phyloP scores from a whole-genome alignment of 2,797 vertebrate genomes.

The Catostomus latipinnis region DNA sequence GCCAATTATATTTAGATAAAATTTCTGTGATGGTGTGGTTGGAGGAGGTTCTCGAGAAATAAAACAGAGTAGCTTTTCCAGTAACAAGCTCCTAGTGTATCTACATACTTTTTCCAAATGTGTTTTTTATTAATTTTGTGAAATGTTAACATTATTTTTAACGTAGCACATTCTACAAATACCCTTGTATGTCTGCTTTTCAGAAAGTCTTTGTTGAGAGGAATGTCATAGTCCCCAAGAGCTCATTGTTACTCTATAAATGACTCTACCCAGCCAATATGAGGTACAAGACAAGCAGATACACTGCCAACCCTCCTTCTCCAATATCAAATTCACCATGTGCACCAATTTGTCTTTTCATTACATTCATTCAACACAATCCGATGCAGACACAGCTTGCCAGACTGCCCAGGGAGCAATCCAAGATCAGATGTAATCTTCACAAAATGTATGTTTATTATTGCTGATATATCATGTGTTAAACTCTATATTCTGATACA shows the following conservation, averaged over 20 bases:
- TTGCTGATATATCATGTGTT: constrained; percentile 3
- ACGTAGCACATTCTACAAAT: constrained; percentile 31
- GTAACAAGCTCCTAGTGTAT: no score
- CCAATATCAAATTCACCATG: constrained; percentile 17
- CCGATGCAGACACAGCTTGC: not conserved
- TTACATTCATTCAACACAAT: constrained; percentile 6
- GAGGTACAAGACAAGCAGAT: constrained; percentile 36
- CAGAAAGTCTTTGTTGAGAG: constrained; percentile 44
- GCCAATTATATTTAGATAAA: no score
- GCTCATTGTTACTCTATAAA: constrained; percentile 39
- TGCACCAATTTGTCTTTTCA: constrained; percentile 13
- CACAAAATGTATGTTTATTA: constrained; percentile 17
- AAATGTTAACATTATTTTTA: not conserved
- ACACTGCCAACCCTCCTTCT: constrained; percentile 36
- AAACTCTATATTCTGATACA: constrained; percentile 16
- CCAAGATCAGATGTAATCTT: constrained; percentile 29
- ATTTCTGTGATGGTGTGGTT: no score
- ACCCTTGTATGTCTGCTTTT: constrained; percentile 38
- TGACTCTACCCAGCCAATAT: constrained; percentile 36
- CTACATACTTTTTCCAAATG: no score
- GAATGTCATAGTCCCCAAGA: constrained; percentile 46
- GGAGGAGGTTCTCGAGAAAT: no score
- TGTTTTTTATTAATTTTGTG: no score
- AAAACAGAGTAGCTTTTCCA: no score
- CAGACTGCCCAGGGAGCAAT: not conserved